A percentile compares a stretch with the other conserved stretches of the same genome.
Conservation (phyloP, 2,113 vertebrate genomes). For the Amblyornis subalaris region DNA sequence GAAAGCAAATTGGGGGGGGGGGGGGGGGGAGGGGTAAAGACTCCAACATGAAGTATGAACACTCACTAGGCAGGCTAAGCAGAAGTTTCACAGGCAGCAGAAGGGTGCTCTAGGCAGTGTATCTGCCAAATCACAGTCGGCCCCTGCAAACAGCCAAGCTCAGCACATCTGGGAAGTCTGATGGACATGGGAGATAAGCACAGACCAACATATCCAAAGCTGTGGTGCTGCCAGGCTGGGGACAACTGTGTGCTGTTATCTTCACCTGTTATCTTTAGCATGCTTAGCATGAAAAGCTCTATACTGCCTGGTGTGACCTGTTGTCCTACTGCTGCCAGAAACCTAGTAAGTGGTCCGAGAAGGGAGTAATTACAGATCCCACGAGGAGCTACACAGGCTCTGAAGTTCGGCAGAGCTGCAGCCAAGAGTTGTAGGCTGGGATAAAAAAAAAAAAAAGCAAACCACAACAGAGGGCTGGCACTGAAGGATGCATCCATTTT, state of each 20-base stretch:
- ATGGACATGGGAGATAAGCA: fast-evolving
- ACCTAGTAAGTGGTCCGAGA: background rate
- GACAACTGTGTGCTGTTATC: background rate
- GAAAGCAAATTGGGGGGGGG: background rate
- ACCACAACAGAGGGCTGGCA: background rate
- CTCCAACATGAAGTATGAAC: background rate
- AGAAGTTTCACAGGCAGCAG: background rate
- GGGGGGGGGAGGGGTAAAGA: fast-evolving
- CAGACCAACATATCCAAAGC: fast-evolving
- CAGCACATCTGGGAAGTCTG: fast-evolving
- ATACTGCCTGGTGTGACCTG: background rate
- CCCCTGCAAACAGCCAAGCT: background rate
- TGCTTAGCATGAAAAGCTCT: background rate
- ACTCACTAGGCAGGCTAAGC: background rate
- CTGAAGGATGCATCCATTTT: background rate
- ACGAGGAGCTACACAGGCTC: background rate
- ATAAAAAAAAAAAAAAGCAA: background rate
- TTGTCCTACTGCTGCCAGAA: background rate
- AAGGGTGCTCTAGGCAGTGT: background rate
- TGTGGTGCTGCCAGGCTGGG: background rate
- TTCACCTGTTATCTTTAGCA: background rate
- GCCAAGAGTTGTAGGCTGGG: background rate
- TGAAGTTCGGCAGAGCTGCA: background rate
- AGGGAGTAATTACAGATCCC: background rate
- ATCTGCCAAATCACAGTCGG: background rate